Conservation (phyloP, 1,140 invertebrate species). For the Magallana ariakensis region DNA sequence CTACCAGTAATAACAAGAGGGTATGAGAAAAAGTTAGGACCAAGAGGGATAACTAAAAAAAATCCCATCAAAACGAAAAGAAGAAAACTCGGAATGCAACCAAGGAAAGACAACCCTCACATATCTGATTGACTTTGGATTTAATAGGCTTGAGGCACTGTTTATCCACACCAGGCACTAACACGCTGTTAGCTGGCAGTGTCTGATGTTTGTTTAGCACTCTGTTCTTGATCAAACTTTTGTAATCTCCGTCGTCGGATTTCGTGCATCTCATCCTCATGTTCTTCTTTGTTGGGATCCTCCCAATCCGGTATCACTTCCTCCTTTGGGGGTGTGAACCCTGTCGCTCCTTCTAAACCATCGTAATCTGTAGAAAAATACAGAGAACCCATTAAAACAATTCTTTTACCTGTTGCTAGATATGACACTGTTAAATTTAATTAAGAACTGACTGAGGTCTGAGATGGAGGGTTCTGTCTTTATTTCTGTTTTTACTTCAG, state of each 20-base stretch:
- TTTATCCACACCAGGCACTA: not conserved
- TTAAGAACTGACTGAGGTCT: not conserved
- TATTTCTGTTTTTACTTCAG: not conserved
- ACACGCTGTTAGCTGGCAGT: not conserved
- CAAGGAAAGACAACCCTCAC: conserved; percentile 2
- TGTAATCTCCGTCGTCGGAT: conserved; percentile 70
- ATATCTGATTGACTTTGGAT: not conserved
- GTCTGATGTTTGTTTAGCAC: not conserved
- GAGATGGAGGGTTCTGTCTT: not conserved
- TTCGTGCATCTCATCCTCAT: conserved; percentile 73
- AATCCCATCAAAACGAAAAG: not conserved
- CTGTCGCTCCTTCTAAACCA: conserved; percentile 69
- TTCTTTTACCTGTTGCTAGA: not conserved
- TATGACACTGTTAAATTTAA: not conserved
- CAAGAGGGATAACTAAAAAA: not conserved
- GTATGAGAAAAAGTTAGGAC: no score
- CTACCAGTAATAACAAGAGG: no score
- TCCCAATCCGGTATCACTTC: conserved; percentile 71
- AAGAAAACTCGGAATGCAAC: not conserved
- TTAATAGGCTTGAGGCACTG: not conserved
- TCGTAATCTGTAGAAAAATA: conserved; percentile 52
- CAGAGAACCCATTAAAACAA: not conserved
- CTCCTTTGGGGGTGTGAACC: conserved; percentile 64
- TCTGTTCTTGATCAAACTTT: conserved; percentile 63
- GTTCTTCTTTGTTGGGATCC: conserved; percentile 68